phyloP scores from a whole-genome alignment of 2,113 vertebrate genomes.

The Bos taurus region DNA sequence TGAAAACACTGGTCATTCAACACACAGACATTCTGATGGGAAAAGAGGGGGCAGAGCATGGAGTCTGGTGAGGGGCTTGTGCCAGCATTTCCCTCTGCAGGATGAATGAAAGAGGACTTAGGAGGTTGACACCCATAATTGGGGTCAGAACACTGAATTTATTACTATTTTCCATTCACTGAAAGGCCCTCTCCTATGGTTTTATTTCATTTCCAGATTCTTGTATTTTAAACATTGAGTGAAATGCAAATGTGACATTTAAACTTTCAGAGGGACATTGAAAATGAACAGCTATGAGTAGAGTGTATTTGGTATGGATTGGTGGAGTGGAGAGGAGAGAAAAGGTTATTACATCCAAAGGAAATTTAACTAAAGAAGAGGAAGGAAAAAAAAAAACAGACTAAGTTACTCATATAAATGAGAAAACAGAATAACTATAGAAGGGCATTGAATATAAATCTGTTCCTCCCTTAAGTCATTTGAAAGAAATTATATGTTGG shows the following conservation, averaged over 20 bases:
- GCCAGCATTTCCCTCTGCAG: not conserved
- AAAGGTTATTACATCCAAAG: conserved; percentile 45
- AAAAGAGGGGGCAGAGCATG: not conserved
- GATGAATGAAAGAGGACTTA: not conserved
- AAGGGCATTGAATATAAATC: not conserved
- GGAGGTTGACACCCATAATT: not conserved
- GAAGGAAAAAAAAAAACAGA: not conserved
- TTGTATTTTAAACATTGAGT: conserved; percentile 62
- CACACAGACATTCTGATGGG: not conserved
- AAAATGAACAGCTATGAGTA: conserved; percentile 48
- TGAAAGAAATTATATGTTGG: not conserved
- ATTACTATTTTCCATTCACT: conserved; percentile 31
- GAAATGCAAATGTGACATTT: conserved; percentile 69
- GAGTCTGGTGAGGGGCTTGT: not conserved
- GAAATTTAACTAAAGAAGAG: conserved; percentile 34
- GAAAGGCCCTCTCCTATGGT: not conserved
- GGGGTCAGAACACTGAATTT: conserved; percentile 2
- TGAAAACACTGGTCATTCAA: not conserved
- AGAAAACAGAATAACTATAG: not conserved
- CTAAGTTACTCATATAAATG: not conserved
- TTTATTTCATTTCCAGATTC: conserved; percentile 38
- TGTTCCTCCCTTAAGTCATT: not conserved
- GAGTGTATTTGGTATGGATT: conserved; percentile 19
- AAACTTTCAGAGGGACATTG: conserved; percentile 40
- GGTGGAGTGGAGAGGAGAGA: not conserved